Base-by-base conservation (phyloP, 2,113 vertebrate genomes). In the Gallinago jamesoni region DNA sequence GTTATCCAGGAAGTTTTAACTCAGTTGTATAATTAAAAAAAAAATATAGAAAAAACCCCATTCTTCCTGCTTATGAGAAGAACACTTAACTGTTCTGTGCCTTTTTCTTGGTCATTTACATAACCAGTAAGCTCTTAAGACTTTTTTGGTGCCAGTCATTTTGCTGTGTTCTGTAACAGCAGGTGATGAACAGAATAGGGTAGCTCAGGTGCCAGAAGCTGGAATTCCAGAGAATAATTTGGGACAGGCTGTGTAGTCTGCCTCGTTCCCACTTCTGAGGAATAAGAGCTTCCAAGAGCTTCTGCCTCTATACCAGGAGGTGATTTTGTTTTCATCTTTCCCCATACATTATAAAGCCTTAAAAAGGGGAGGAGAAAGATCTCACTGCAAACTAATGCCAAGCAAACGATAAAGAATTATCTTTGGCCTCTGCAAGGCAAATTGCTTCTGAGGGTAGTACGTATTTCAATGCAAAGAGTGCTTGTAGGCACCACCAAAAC, bases 361-460 rank as follows among this genome's bases (percentile, higher is more conserved):
- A 35, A 72, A 67, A 67, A 20, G 15, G 15, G 35, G 22, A 75
- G 48, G 30, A 75, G 37, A 75, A 91, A 50, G 28, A 33, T 27
- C 87, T 87, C 14, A 8, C 64, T 6, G 5, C 39, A 66, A 56
- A 55, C 47, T 22, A 52, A 19, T 14, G 20, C 59, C 43, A 67
- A 87, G 80, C 15, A 70, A 74, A 66, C 1, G 3, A 28, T 63
- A 56, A 66, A 20, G n/a, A 48, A 53, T 4, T 63, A 30, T 43
- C 33, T 85, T 75, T 60, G 87, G 77, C 43, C 13, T 84, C 30
- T 50, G 59, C 30, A 76, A 75, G 52, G 60, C 55, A 77, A 52
- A 68, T 60, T 0, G 0, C n/a, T 83, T n/a, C 55, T 30, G 47
- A 80, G 53, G 15, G 19, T 30, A 33, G 14, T 47, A 19, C 14